phyloP scores from a whole-genome alignment of 2,797 vertebrate species.

The Loriculus beryllinus region DNA sequence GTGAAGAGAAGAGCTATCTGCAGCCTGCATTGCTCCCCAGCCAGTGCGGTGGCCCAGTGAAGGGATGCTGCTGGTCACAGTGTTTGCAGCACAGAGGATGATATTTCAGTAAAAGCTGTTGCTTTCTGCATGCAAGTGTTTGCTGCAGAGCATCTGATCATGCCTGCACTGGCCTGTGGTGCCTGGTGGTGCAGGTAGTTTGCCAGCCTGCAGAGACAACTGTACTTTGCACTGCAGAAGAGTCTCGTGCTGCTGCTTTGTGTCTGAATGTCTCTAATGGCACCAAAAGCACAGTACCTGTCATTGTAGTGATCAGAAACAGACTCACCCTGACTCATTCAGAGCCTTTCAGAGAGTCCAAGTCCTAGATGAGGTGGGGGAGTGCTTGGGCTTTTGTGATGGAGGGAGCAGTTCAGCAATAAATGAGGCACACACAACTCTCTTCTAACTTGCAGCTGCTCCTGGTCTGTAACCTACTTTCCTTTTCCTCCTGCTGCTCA shows the following conservation, averaged over 20 bases:
- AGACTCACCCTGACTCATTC: neutral
- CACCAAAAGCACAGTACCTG: neutral
- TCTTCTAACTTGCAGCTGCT: slow-evolving; percentile 27
- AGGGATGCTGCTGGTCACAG: neutral
- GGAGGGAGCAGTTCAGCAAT: slow-evolving; percentile 20
- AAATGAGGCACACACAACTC: slow-evolving; percentile 27
- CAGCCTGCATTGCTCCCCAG: neutral
- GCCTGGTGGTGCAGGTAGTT: neutral
- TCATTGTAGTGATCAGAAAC: neutral
- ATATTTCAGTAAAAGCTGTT: neutral
- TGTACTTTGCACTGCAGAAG: neutral
- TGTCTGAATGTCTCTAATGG: neutral
- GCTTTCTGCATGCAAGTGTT: neutral
- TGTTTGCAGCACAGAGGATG: neutral
- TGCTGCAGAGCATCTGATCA: neutral
- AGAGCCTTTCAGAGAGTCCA: slow-evolving; percentile 32
- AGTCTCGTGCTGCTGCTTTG: slow-evolving; percentile 29
- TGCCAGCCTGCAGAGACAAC: neutral
- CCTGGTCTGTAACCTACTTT: slow-evolving; percentile 62
- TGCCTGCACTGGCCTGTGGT: neutral
- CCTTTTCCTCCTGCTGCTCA: slow-evolving; percentile 27
- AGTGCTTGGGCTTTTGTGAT: slow-evolving; percentile 10
- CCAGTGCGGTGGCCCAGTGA: neutral
- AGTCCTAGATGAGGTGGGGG: neutral
- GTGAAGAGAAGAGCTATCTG: neutral